Evolutionary conservation across 2,797 vertebrate species (phyloP).

Genomic region (Lagorchestes hirsutus): DNA sequence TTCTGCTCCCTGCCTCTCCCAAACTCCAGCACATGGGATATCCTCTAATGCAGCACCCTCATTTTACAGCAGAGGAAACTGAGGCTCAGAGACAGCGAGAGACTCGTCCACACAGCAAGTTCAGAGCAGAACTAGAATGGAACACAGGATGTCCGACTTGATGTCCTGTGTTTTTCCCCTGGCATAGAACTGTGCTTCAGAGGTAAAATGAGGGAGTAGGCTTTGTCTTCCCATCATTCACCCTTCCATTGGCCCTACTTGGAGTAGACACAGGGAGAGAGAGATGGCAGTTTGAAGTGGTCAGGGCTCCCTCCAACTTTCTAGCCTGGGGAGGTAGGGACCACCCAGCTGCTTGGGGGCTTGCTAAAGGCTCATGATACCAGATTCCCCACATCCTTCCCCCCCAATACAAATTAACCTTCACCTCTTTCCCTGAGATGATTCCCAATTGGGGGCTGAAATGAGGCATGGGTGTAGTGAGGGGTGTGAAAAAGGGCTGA

Average conservation of each 20-base stretch:
- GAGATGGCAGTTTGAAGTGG: not conserved
- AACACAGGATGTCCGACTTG: not conserved
- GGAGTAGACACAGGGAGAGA: not conserved
- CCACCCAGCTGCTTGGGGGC: not conserved
- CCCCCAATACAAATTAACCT: not conserved
- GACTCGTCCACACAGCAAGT: not conserved
- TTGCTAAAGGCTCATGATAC: not conserved
- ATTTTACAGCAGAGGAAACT: not conserved
- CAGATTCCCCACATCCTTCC: not conserved
- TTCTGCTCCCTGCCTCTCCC: not conserved
- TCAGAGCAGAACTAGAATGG: not conserved
- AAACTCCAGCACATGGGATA: not conserved
- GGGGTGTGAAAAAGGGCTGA: not conserved
- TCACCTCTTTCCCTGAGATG: not conserved
- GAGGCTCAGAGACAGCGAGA: not conserved
- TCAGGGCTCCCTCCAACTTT: slow-evolving; percentile 4
- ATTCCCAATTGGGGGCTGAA: not conserved
- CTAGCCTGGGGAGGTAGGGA: not conserved
- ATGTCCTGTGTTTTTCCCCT: not conserved
- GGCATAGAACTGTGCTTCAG: not conserved
- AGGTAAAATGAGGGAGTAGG: not conserved
- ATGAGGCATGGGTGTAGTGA: slow-evolving; percentile 13
- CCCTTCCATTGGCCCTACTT: not conserved
- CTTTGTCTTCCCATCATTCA: not conserved
- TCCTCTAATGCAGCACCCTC: not conserved